Evolutionary conservation across 37 sponge, comb jelly and placozoan species (phyloP).

Genomic region (Aphrocallistes beatrix): DNA sequence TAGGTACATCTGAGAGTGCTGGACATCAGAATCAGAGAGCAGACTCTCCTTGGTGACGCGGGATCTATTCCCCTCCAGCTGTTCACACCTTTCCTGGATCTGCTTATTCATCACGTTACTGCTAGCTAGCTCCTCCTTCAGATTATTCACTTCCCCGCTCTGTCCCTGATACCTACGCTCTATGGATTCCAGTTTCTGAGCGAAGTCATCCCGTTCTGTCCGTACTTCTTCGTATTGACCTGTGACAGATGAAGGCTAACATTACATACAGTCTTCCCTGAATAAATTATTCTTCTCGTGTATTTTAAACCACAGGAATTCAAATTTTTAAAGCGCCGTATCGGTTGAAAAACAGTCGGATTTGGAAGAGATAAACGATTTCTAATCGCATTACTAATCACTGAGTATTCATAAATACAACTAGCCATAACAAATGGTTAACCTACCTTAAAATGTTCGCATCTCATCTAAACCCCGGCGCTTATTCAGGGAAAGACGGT

Average conservation of each 20-base stretch:
- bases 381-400: no score
- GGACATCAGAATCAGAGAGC: neutral
- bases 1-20: neutral
- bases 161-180: neutral
- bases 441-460: no score
- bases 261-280: no score
- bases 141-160: neutral
- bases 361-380: no score
- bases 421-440: no score
- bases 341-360: no score
- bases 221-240: neutral
- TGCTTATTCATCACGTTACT: neutral
- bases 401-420: no score
- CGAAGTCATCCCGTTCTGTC: neutral
- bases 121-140: neutral
- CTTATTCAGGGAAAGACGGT: no score
- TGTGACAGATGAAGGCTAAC: neutral
- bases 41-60: neutral
- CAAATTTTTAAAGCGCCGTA: no score
- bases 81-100: constrained; percentile 3
- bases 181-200: neutral
- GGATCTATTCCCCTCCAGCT: neutral
- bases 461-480: no score
- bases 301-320: no score
- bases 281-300: no score